These are phyloP conservation scores for Ellobius talpinus DNA, from an alignment of 2,113 vertebrate genomes.

Conservation along the genomic window DNA sequence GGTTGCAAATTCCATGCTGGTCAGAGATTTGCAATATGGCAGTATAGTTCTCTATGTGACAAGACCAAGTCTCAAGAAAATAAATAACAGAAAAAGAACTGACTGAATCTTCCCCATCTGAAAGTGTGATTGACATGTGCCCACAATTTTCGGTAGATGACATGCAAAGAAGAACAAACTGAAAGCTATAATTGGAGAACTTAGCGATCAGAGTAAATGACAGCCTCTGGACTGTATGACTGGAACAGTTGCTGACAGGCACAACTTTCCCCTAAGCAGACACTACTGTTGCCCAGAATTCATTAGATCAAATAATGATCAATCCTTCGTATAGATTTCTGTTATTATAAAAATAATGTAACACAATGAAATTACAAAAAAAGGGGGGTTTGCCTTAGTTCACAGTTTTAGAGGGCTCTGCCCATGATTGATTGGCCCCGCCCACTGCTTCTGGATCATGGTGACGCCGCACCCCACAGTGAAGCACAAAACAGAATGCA, in stretches of 20 bases:
- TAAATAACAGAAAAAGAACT: not conserved
- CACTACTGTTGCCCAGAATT: not conserved
- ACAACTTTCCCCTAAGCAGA: not conserved
- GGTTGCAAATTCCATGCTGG: no score
- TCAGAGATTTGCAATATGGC: not conserved
- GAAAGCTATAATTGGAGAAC: not conserved
- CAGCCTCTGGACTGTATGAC: not conserved
- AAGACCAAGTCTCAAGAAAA: not conserved
- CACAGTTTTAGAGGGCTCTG: not conserved
- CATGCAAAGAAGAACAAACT: not conserved
- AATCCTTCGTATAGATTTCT: not conserved
- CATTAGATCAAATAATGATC: not conserved
- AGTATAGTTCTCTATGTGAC: not conserved
- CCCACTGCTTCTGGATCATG: not conserved
- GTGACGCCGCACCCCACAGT: not conserved
- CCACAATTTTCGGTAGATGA: not conserved
- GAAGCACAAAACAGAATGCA: not conserved
- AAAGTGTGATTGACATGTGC: constrained; percentile 32
- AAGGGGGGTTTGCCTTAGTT: not conserved
- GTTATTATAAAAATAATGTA: not conserved
- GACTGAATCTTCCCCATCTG: not conserved
- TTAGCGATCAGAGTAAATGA: not conserved
- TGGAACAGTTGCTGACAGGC: not conserved
- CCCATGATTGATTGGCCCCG: not conserved
- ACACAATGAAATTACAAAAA: not conserved